Evolutionary conservation across 2,113 vertebrate species (phyloP).

Genomic region (Chloropsis cyanopogon): DNA sequence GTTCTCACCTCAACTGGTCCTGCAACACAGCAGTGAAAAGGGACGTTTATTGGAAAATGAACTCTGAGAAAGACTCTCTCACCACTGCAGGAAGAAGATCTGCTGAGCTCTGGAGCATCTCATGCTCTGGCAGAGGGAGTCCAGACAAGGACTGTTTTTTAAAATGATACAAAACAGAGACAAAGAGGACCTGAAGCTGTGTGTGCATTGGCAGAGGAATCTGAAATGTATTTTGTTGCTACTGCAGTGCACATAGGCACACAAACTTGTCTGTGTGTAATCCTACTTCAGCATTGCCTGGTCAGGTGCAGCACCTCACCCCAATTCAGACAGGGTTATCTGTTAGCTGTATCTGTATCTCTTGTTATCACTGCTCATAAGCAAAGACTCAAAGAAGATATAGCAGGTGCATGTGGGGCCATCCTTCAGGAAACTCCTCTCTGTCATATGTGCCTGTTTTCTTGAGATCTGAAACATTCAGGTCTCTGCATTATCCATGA

Average conservation of each 20-base stretch:
- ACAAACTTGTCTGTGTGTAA: neutral
- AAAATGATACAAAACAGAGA: neutral
- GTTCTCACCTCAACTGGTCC: neutral
- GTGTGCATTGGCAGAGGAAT: neutral
- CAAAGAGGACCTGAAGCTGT: neutral
- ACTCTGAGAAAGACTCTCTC: neutral
- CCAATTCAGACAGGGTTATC: neutral
- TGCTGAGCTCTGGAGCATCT: neutral
- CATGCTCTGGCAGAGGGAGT: accelerated
- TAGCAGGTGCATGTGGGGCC: neutral
- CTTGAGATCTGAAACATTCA: neutral
- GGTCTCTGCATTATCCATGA: neutral
- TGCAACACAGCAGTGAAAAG: neutral
- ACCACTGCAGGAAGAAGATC: neutral
- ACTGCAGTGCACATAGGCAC: neutral
- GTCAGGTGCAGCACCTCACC: neutral
- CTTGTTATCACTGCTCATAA: neutral
- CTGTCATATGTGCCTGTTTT: neutral
- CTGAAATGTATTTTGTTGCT: neutral
- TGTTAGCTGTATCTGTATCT: neutral
- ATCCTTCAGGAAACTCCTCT: neutral
- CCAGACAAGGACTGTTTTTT: neutral
- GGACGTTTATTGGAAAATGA: neutral
- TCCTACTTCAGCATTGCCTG: neutral
- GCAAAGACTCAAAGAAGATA: neutral